Evolutionary conservation across 2,888 invertebrate species (phyloP), one percentile per base, ranked within the genome.

Genomic region (Chrysina gloriosa): DNA sequence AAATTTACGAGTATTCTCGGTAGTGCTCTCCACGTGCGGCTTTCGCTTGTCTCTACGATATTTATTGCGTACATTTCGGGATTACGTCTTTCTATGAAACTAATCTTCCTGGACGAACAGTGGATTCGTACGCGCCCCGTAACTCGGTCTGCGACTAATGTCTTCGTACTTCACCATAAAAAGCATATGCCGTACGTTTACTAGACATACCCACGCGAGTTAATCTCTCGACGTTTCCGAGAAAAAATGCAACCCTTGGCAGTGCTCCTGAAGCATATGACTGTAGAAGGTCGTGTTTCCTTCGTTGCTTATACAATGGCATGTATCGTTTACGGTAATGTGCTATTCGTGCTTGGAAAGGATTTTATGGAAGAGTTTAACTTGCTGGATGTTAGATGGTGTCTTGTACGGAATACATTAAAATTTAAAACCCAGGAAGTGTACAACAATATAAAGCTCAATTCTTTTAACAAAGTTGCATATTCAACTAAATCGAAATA

Each of bases 1-100:
- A 65, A 54, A 54, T 52, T 65, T 65, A 65, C 52, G 54, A 54
- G 31, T 25, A 52, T 52, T 50, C 39, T 31, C 16, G 19, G 52
- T 65, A 63, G 5, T 54, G 16, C 54, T n/a, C n/a, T n/a, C n/a
- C n/a, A n/a, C n/a, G n/a, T n/a, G n/a, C n/a, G n/a, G n/a, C n/a
- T n/a, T n/a, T 54, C 36, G 29, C 5, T 50, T 64, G 63, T 64
- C 63, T 48, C 50, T 21, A 16, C 11, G 16, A 64, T 50, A 64
- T 64, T 64, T 64, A 64, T 64, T 65, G 50, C 39, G 11, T 9
- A 65, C 65, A 19, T 54, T 65, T 65, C 14, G 25, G 65, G 50
- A 27, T 65, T 65, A 65, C n/a, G 36, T 42, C 42, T 64, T 50
- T 34, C 64, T 36, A 54, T 25, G 65, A 65, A 56, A 56, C 42